A percentile compares a stretch with the other conserved stretches of the same genome.
Evolutionary conservation across 1,140 invertebrate genomes (phyloP).

Genomic region (Triops longicaudatus): DNA sequence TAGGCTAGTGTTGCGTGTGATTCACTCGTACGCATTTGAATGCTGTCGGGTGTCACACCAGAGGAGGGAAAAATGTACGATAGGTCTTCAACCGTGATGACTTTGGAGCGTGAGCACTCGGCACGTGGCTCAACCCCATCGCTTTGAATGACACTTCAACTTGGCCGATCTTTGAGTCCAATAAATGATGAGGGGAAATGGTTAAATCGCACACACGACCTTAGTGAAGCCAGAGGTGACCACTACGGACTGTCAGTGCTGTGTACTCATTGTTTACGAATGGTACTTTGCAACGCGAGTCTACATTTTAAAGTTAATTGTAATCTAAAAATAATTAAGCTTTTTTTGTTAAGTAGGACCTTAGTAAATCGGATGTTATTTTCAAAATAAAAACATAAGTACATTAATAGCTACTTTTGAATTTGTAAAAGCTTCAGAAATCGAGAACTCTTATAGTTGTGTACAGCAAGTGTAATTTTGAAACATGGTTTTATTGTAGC

Average conservation of each 20-base stretch:
- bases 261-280: background rate
- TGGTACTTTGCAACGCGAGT: no score
- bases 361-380: no score
- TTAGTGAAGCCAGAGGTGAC: background rate
- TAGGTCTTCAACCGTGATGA: background rate
- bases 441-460: no score
- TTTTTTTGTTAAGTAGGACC: no score
- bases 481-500: no score
- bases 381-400: no score
- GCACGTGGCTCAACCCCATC: constrained; percentile 13
- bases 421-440: no score
- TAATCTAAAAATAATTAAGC: no score
- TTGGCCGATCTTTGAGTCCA: background rate
- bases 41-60: background rate
- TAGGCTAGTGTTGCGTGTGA: background rate
- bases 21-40: constrained; percentile 4
- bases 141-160: constrained; percentile 1
- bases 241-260: background rate
- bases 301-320: no score
- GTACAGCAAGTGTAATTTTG: no score
- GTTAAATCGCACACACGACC: background rate
- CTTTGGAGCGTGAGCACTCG: background rate
- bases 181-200: background rate
- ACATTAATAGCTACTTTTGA: no score
- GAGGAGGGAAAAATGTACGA: background rate